Conservation (phyloP, 1,140 invertebrate genomes). For the Ruditapes philippinarum region DNA sequence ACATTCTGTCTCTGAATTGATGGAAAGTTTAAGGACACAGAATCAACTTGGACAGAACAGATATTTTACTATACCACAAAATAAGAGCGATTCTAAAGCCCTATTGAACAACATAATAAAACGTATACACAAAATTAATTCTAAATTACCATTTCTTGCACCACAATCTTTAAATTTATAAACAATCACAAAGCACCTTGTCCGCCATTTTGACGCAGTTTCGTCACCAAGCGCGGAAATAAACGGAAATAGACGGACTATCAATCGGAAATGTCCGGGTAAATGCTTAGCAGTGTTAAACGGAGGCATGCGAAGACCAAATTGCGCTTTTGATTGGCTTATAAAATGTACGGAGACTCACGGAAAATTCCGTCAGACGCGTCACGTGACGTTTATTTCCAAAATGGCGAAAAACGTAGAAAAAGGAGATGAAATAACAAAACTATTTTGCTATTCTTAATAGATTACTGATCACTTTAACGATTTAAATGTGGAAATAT, state of each 20-base stretch:
- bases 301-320: neutral
- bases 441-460: neutral
- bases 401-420: conserved; percentile 75
- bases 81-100: too few relatives aligned
- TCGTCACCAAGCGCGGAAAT: conserved; percentile 78
- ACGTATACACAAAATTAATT: too few relatives aligned
- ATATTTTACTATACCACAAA: too few relatives aligned
- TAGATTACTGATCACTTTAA: neutral
- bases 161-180: too few relatives aligned
- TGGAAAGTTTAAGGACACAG: too few relatives aligned
- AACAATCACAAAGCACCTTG: conserved; percentile 48
- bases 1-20: too few relatives aligned
- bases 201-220: conserved; percentile 83
- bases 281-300: neutral
- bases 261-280: neutral
- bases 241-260: conserved; percentile 41
- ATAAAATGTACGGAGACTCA: conserved; percentile 43
- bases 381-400: conserved; percentile 73
- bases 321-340: neutral
- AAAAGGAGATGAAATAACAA: neutral
- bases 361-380: conserved; percentile 33
- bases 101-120: too few relatives aligned
- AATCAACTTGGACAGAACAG: too few relatives aligned
- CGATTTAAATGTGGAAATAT: conserved; percentile 64
- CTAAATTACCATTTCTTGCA: too few relatives aligned